phyloP scores from a whole-genome alignment of 2,113 vertebrate species.

The Gasterosteus aculeatus region DNA sequence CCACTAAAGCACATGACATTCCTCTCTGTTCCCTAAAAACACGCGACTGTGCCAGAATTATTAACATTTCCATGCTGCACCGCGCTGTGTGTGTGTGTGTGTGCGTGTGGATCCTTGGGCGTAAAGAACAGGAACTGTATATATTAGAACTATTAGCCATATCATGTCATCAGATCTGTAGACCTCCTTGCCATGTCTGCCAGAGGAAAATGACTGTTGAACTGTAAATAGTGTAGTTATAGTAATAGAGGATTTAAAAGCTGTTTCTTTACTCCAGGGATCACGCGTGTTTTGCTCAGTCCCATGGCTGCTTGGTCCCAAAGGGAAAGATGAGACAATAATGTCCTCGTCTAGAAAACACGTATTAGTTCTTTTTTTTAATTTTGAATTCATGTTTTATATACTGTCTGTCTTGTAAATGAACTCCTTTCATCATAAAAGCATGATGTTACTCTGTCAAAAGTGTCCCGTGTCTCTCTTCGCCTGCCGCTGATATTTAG shows the following conservation, averaged over 20 bases:
- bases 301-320: constrained; percentile 72
- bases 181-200: constrained; percentile 78
- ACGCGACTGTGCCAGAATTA: constrained; percentile 7
- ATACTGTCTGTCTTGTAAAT: constrained; percentile 82
- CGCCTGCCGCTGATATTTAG: not conserved
- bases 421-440: constrained; percentile 80
- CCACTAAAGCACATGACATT: constrained; percentile 9
- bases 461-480: constrained; percentile 52
- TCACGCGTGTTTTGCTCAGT: constrained; percentile 70
- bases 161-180: constrained; percentile 77
- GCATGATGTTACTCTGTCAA: constrained; percentile 80
- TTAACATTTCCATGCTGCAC: constrained; percentile 20
- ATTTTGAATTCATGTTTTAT: constrained; percentile 80
- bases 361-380: constrained; percentile 73
- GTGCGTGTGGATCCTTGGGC: constrained; percentile 54
- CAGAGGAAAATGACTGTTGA: constrained; percentile 80
- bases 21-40: not conserved
- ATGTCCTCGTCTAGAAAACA: constrained; percentile 74
- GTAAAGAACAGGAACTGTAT: constrained; percentile 69
- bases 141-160: constrained; percentile 77
- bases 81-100: not conserved
- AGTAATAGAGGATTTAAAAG: constrained; percentile 63
- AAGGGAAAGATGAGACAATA: constrained; percentile 60
- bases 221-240: constrained; percentile 79
- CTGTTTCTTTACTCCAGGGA: constrained; percentile 68